Evolutionary conservation across 2,797 vertebrate genomes (phyloP).

Genomic region (Micropoecilia bifurca): DNA sequence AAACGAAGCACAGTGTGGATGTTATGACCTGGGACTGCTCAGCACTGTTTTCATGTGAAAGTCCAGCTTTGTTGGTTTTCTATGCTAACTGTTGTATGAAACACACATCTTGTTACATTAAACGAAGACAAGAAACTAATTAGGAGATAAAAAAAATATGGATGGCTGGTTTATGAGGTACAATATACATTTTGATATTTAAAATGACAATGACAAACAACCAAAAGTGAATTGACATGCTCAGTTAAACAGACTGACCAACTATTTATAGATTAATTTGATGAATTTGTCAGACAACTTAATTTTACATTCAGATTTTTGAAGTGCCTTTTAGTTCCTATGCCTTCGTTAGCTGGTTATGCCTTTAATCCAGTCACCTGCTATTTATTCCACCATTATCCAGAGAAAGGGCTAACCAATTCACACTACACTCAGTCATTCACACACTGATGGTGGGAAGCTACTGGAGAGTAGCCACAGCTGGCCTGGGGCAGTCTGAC

Average conservation of each 20-base stretch:
- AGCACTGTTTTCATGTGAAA: slow-evolving; percentile 3
- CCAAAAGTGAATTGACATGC: not conserved
- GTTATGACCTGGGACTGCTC: slow-evolving; percentile 6
- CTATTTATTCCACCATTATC: not conserved
- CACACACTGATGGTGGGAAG: too few species aligned
- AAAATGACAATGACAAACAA: not conserved
- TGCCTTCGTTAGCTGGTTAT: not conserved
- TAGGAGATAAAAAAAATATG: not conserved
- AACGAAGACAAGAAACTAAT: not conserved
- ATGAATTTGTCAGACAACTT: not conserved
- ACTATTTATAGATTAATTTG: not conserved
- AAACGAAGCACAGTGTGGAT: slow-evolving; percentile 21
- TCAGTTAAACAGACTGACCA: too few species aligned
- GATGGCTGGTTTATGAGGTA: slow-evolving; percentile 34
- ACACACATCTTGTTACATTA: not conserved
- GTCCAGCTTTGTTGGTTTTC: not conserved
- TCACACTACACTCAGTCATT: too few species aligned
- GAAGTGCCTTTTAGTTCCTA: not conserved
- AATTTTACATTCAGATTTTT: not conserved
- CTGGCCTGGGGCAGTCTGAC: too few species aligned
- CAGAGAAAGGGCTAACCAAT: not conserved
- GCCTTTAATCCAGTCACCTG: not conserved
- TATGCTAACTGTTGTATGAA: not conserved
- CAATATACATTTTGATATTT: slow-evolving; percentile 21
- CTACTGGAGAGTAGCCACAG: too few species aligned